phyloP scores from a whole-genome alignment of 2,888 invertebrate genomes.

The Sarcophaga variegata region DNA sequence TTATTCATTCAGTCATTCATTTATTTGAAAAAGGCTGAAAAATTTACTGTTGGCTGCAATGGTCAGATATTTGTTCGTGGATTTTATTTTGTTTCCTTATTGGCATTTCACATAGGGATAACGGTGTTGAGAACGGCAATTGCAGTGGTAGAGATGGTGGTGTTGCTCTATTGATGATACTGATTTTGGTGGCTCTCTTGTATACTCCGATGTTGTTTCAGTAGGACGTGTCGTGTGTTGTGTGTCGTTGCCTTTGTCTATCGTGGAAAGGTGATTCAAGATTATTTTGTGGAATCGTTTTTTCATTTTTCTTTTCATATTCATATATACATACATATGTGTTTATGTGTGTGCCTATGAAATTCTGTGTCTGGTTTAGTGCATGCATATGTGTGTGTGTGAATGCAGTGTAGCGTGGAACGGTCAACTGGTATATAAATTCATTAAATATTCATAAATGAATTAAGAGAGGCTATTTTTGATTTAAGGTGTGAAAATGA shows the following conservation, averaged over 20 bases:
- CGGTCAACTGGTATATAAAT: constrained; percentile 53
- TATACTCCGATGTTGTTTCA: not conserved
- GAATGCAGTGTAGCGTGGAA: constrained; percentile 18
- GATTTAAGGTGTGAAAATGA: constrained; percentile 56
- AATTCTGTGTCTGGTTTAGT: not conserved
- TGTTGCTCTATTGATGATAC: constrained; percentile 7
- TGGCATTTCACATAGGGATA: constrained; percentile 32
- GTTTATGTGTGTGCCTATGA: not conserved
- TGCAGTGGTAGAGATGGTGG: constrained; percentile 12
- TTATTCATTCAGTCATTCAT: constrained; percentile 28
- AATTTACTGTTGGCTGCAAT: constrained; percentile 26
- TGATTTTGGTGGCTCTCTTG: too few species aligned
- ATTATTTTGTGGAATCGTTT: constrained; percentile 46
- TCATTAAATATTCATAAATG: constrained; percentile 62
- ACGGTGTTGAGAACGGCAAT: constrained; percentile 21
- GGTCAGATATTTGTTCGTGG: constrained; percentile 33
- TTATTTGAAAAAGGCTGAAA: constrained; percentile 18
- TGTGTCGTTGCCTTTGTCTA: constrained; percentile 16
- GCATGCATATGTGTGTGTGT: constrained; percentile 24
- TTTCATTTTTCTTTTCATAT: constrained; percentile 34
- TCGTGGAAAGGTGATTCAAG: constrained; percentile 62
- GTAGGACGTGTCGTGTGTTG: not conserved
- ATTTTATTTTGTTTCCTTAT: not conserved
- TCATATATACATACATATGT: not conserved
- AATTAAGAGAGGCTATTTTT: constrained; percentile 46